Conservation (phyloP, 2,888 invertebrate species). For the Drosophila quasianomalipes region DNA sequence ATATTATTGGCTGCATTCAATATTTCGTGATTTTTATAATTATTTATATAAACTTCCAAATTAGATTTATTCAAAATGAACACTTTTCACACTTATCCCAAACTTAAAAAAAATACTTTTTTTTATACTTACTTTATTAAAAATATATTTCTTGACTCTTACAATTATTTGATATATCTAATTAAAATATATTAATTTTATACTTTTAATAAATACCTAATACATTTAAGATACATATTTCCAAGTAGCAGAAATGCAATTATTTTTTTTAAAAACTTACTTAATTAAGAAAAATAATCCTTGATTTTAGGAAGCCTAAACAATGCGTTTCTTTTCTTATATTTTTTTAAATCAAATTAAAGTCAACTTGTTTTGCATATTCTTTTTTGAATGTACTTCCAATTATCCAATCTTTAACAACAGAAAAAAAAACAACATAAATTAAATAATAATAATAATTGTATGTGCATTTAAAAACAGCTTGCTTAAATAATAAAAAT, state of each 20-base stretch:
- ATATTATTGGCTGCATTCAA: too few species aligned
- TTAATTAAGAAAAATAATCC: neutral
- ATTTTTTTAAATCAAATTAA: accelerated
- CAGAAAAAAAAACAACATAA: neutral
- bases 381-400: neutral
- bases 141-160: neutral
- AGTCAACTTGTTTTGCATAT: accelerated
- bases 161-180: neutral
- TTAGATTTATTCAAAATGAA: neutral
- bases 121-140: neutral
- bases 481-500: neutral
- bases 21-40: too few species aligned
- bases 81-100: accelerated
- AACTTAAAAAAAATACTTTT: neutral
- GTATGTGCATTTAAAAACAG: accelerated
- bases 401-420: neutral
- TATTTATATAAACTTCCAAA: neutral
- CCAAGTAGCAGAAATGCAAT: neutral
- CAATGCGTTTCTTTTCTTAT: too few species aligned
- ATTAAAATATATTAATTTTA: neutral
- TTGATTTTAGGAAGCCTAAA: accelerated
- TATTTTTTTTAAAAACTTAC: neutral
- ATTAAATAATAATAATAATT: neutral
- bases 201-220: neutral
- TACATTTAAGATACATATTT: neutral